Conservation (phyloP, 1,140 invertebrate species). For the Xylocopa sonorina region DNA sequence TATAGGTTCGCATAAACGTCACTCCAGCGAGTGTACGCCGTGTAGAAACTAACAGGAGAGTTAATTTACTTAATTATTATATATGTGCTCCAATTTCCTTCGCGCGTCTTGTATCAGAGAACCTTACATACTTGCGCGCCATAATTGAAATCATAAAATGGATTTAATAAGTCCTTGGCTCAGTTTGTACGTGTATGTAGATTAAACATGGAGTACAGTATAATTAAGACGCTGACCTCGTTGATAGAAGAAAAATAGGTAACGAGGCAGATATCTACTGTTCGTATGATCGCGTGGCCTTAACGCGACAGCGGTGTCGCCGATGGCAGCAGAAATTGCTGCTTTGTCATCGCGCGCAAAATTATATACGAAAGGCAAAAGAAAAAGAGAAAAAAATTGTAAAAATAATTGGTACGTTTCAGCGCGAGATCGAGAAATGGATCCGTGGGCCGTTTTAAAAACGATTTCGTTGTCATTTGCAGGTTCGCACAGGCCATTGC, state of each 20-base stretch:
- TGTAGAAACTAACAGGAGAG: too few relatives aligned
- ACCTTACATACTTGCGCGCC: too few relatives aligned
- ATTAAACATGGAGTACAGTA: neutral
- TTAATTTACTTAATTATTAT: too few relatives aligned
- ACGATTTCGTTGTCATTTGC: constrained; percentile 41
- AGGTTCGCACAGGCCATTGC: constrained; percentile 63
- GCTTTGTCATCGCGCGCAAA: too few relatives aligned
- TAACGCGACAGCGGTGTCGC: too few relatives aligned
- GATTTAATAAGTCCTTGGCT: constrained; percentile 11
- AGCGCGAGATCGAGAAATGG: too few relatives aligned
- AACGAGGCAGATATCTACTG: neutral
- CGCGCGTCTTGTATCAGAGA: neutral
- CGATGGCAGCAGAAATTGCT: too few relatives aligned
- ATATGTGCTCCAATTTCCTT: too few relatives aligned
- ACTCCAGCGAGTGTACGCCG: neutral
- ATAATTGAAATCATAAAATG: neutral
- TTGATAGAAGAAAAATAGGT: neutral
- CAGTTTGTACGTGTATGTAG: neutral
- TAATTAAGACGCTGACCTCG: neutral
- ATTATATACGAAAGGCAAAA: too few relatives aligned
- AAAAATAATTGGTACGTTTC: too few relatives aligned
- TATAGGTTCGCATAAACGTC: neutral
- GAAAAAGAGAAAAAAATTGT: too few relatives aligned
- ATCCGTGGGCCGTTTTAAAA: too few relatives aligned
- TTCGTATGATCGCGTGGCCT: neutral